Evolutionary conservation across 2,888 invertebrate genomes (phyloP).

Genomic region (Gymnocheta viridis): DNA sequence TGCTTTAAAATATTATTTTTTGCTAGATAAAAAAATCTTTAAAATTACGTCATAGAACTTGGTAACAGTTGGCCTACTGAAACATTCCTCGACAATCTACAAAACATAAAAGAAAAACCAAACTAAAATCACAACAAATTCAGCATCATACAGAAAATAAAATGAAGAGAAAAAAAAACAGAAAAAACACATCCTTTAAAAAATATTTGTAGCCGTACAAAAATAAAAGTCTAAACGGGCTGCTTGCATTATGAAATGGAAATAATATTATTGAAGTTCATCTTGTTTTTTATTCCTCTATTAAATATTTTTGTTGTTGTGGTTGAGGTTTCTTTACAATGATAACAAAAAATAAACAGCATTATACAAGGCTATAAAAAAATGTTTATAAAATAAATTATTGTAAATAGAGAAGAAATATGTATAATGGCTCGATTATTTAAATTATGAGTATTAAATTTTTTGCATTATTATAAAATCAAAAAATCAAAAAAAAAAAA

Average conservation of each 20-base stretch:
- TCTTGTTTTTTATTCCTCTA: neutral
- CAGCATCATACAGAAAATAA: neutral
- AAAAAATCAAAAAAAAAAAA: neutral
- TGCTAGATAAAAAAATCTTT: neutral
- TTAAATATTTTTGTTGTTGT: neutral
- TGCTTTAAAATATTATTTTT: neutral
- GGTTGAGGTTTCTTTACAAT: neutral
- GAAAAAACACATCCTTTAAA: neutral
- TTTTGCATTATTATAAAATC: neutral
- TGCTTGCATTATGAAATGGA: conserved; percentile 38
- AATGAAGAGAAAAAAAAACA: neutral
- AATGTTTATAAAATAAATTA: neutral
- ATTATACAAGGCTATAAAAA: neutral
- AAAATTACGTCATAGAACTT: conserved; percentile 30
- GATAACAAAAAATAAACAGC: neutral
- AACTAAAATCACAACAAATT: conserved; percentile 11
- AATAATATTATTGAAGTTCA: conserved; percentile 52
- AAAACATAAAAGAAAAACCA: neutral
- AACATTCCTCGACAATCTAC: conserved; percentile 23
- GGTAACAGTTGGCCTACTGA: conserved; percentile 36
- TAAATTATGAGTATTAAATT: neutral
- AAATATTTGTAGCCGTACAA: neutral
- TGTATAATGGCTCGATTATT: neutral
- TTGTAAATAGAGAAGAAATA: neutral
- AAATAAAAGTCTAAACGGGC: conserved; percentile 12